These are phyloP conservation scores for Rambutsinella grinnellia DNA, from an alignment of 2,888 invertebrate species.

Conservation along the genomic window DNA sequence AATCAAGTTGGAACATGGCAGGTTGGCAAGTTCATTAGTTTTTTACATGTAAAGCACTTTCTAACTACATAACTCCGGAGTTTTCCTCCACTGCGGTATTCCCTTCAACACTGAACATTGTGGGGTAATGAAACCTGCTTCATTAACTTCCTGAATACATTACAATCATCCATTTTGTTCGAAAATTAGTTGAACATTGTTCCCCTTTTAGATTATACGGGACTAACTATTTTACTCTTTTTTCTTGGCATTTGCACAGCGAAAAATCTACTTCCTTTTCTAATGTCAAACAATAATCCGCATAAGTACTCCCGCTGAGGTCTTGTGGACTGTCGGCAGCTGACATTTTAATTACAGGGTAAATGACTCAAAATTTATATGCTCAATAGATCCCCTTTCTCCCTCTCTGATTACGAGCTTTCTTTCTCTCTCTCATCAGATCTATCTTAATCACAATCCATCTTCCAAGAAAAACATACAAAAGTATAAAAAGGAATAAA, in stretches of 20 bases:
- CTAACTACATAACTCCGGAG: too few relatives aligned
- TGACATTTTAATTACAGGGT: slow-evolving; percentile 61
- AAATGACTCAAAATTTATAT: slow-evolving; percentile 53
- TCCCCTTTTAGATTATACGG: slow-evolving; percentile 20
- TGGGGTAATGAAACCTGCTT: too few relatives aligned
- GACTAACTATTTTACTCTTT: slow-evolving; percentile 1
- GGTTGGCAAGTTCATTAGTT: slow-evolving; percentile 56
- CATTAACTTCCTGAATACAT: slow-evolving; percentile 39
- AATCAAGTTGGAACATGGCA: slow-evolving; percentile 56
- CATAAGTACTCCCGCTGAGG: slow-evolving; percentile 46
- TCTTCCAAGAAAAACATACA: slow-evolving; percentile 52
- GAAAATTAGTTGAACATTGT: slow-evolving; percentile 42
- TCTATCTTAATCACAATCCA: slow-evolving; percentile 59
- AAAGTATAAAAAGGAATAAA: too few relatives aligned
- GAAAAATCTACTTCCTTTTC: not conserved
- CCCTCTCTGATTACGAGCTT: not conserved
- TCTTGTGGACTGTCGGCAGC: slow-evolving; percentile 52
- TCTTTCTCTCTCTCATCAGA: slow-evolving; percentile 29
- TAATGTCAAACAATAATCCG: slow-evolving; percentile 42
- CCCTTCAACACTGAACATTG: too few relatives aligned
- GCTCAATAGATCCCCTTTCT: slow-evolving; percentile 9
- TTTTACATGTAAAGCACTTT: too few relatives aligned
- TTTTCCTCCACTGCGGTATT: too few relatives aligned
- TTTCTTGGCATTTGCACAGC: not conserved
- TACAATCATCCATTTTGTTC: slow-evolving; percentile 43